A percentile compares a stretch with the other conserved stretches of the same genome.
Evolutionary conservation across 2,888 invertebrate genomes (phyloP).

Genomic region (Rhodophaea formosa): DNA sequence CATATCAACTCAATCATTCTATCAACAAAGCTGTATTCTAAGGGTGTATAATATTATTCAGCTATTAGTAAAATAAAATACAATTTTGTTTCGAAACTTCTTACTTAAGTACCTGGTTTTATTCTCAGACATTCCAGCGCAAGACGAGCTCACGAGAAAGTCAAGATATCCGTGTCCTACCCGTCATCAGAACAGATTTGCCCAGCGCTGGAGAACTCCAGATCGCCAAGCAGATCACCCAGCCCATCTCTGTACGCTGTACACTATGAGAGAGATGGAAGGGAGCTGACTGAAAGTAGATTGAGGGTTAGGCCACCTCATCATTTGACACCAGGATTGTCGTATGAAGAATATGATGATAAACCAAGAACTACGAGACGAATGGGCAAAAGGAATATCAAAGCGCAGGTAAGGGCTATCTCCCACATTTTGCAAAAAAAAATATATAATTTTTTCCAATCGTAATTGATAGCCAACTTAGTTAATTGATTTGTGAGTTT

Average conservation of each 20-base stretch:
- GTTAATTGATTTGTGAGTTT: too few relatives aligned
- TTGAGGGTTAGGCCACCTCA: constrained; percentile 78
- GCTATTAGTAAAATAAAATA: too few relatives aligned
- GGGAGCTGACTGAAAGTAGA: constrained; percentile 83
- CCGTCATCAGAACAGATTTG: constrained; percentile 88
- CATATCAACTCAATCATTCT: too few relatives aligned
- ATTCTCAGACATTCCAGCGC: constrained; percentile 82
- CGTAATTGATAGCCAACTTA: too few relatives aligned
- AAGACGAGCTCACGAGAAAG: constrained; percentile 86
- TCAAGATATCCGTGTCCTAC: constrained; percentile 93
- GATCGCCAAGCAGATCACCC: constrained; percentile 64
- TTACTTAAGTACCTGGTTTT: too few relatives aligned
- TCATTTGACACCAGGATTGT: constrained; percentile 69
- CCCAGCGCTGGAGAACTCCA: constrained; percentile 62
- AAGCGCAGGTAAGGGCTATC: constrained; percentile 90
- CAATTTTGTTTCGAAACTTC: too few relatives aligned
- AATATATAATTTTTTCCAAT: too few relatives aligned
- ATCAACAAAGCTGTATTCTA: too few relatives aligned
- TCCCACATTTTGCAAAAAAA: too few relatives aligned
- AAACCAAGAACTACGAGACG: constrained; percentile 81
- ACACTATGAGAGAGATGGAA: constrained; percentile 85
- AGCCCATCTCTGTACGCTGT: constrained; percentile 83
- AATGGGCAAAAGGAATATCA: constrained; percentile 94
- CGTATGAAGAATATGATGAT: constrained; percentile 73
- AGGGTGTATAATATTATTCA: too few relatives aligned